Base-by-base conservation (phyloP, 2,888 invertebrate species). In the Incurvaria masculella region DNA sequence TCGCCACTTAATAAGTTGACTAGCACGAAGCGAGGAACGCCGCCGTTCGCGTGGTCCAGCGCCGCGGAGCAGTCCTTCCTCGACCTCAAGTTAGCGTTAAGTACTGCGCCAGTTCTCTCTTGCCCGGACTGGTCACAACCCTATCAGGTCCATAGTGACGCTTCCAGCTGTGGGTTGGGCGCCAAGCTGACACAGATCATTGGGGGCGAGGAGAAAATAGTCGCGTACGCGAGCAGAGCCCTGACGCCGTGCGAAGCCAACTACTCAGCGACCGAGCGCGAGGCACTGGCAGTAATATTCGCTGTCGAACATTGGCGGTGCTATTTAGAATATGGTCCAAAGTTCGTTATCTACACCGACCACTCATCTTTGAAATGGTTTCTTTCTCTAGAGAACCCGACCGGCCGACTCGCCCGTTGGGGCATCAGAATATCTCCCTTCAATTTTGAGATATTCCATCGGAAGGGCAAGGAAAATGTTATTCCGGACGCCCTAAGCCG, bases 181-280 rank as follows among this genome's bases (percentile, higher is more conserved):
- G 33, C 33, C 8, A 8, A n/a, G 4, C 14, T 33, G 14, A 33
- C 33, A 14, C 33, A 33, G 14, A 11, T 8, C 3, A n/a, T 33
- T 33, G 33, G 14, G 4, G 33, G 33, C 33, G 3, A 14, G 8
- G 33, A 33, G 14, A 33, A 14, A 33, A 33, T n/a, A 14, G 14
- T 33, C 14, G 52, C 55, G 0, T 56, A 49, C 18, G 52, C 54
- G 53, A 56, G 55, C 39, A 48, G 46, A 4, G 51, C 52, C 0
- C 44, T 55, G 1, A 26, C 16, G 1, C 26, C 19, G 17, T 23
- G 46, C 10, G 49, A 47, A 33, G n/a, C 27, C 16, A 49, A 46
- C 46, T n/a, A 59, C 21, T 56, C 57, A 19, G 45, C 51, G 0
- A 61, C 61, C 0, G 61, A 62, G 46, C 42, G 59, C 0, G 60